Evolutionary conservation across 1,140 invertebrate species (phyloP).

Genomic region (Helicoverpa armigera): DNA sequence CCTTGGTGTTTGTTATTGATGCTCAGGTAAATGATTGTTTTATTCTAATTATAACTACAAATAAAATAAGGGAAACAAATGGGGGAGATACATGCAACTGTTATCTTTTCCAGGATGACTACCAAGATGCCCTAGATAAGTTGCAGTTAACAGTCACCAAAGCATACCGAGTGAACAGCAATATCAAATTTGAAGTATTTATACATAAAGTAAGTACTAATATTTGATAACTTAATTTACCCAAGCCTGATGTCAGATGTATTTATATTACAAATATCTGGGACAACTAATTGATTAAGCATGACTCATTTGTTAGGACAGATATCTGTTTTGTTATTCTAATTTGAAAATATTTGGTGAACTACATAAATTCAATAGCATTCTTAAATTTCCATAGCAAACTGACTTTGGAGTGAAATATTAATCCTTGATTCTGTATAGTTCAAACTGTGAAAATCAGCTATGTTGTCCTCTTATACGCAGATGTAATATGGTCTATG

Average conservation of each 20-base stretch:
- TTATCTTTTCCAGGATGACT: slow-evolving; percentile 93
- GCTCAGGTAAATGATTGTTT: slow-evolving; percentile 91
- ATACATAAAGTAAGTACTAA: slow-evolving; percentile 93
- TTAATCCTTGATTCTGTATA: too few relatives aligned
- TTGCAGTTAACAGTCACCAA: slow-evolving; percentile 97
- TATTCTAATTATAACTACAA: neutral
- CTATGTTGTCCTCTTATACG: too few relatives aligned
- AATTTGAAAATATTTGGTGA: too few relatives aligned
- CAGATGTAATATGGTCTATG: too few relatives aligned
- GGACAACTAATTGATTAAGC: slow-evolving; percentile 8
- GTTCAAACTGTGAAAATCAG: too few relatives aligned
- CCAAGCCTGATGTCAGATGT: neutral
- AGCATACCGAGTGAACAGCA: slow-evolving; percentile 98
- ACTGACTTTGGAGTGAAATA: too few relatives aligned
- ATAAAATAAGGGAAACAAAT: neutral
- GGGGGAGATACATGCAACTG: neutral
- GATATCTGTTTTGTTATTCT: neutral
- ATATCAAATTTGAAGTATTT: slow-evolving; percentile 99
- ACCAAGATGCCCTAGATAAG: slow-evolving; percentile 97
- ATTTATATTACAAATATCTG: slow-evolving; percentile 22
- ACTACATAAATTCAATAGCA: too few relatives aligned
- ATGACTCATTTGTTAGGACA: neutral
- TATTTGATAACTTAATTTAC: neutral
- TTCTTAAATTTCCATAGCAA: too few relatives aligned
- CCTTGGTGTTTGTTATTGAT: slow-evolving; percentile 99